Conservation (phyloP, 2,113 vertebrate genomes). For the Carassius carassius region DNA sequence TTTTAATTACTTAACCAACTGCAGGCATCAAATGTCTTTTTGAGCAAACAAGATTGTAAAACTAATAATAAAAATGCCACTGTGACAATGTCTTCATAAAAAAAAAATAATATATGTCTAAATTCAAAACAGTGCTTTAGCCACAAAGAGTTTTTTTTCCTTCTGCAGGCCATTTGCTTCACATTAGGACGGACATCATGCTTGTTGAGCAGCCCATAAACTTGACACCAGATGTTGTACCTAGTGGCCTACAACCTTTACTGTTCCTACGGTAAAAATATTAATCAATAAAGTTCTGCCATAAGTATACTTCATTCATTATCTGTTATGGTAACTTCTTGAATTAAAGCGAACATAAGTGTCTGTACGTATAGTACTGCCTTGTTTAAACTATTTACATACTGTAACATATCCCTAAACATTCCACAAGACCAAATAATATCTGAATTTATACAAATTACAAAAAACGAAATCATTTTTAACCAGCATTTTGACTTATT, state of each 20-base stretch:
- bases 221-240: too few species aligned
- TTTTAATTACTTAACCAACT: background rate
- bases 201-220: too few species aligned
- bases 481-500: too few species aligned
- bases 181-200: constrained; percentile 21
- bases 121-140: background rate
- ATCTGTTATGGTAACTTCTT: background rate
- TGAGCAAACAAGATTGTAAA: constrained; percentile 16
- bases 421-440: background rate
- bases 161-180: constrained; percentile 22
- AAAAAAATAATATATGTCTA: constrained; percentile 8
- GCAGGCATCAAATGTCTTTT: background rate
- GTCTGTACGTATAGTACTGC: background rate
- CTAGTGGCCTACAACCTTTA: too few species aligned
- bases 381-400: background rate
- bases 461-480: background rate
- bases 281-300: too few species aligned
- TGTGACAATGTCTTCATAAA: background rate
- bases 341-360: background rate
- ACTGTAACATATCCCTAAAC: background rate
- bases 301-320: background rate
- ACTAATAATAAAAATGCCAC: background rate
- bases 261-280: too few species aligned
- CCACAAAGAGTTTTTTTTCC: background rate
- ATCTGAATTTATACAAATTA: background rate